These are phyloP conservation scores for Hycleus cichorii DNA, from an alignment of 1,140 invertebrate genomes.

Conservation along the genomic window DNA sequence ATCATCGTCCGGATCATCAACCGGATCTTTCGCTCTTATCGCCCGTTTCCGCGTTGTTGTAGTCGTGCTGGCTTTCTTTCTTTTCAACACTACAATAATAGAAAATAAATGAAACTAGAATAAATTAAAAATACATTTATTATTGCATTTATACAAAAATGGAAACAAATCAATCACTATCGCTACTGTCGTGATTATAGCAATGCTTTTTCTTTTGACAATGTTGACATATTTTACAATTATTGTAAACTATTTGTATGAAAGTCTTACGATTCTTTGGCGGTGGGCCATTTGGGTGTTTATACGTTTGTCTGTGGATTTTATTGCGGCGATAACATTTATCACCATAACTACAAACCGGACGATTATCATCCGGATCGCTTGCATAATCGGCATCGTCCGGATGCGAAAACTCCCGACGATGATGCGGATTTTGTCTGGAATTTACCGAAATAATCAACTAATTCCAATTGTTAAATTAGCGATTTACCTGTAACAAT, in stretches of 20 bases:
- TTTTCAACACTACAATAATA: neutral
- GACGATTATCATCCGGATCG: conserved; percentile 40
- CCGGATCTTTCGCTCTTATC: neutral
- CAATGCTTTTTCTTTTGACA: neutral
- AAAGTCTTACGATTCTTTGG: conserved; percentile 1
- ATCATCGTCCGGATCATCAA: neutral
- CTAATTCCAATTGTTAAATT: neutral
- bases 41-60: neutral
- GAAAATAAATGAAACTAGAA: neutral
- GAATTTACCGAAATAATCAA: conserved; percentile 5
- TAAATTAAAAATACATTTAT: neutral
- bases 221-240: neutral
- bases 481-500: conserved; percentile 39
- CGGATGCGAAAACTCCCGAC: conserved; percentile 41
- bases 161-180: neutral
- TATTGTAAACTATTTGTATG: neutral
- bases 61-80: neutral
- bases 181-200: neutral
- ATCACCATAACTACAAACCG: conserved; percentile 46
- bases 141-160: conserved; percentile 4
- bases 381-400: conserved; percentile 47
- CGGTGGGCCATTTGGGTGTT: conserved; percentile 37
- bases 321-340: conserved; percentile 47
- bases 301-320: conserved; percentile 44
- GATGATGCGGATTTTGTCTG: conserved; percentile 43